Evolutionary conservation across 1,140 invertebrate genomes (phyloP), one percentile per base, ranked within the genome.

Genomic region (Drosophila teissieri): DNA sequence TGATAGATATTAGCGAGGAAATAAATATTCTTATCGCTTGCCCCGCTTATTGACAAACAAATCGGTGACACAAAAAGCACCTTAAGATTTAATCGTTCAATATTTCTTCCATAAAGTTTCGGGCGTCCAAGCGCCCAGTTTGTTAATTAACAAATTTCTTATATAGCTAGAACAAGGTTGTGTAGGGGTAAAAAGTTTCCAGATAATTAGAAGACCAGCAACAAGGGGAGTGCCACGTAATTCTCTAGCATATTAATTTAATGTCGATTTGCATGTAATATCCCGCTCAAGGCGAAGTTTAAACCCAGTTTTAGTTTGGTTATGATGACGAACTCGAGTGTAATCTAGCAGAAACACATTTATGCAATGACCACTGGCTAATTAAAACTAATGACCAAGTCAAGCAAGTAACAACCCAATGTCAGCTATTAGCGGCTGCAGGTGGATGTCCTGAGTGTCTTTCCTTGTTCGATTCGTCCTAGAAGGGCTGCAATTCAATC

Each of bases 231-330:
- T 62, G 15, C 56, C 19, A 61, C 53, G 83, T 72, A 88, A 86
- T 83, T 86, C 82, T 79, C 83, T 63, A 82, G 75, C 83, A 88
- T 86, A 88, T 88, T 86, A 86, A 86, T 88, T 82, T 83, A 62
- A 86, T 86, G 83, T 83, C 83, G 78, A 86, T 86, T 86, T 88
- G 83, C 84, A 86, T 86, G 83, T 79, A 79, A 88, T 88, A 83
- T 76, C 37, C 54, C 31, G 62, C 75, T 79, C 75, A 88, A 88
- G 83, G 83, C 79, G 52, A 88, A 62, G n/a, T 57, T 68, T 85
- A 73, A 73, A 65, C 40, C 40, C 7, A 68, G 65, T 56, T 70
- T 55, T 44, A 63, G 52, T 64, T 78, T 10, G 40, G 34, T 72
- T 70, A 79, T 72, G 70, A 67, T 49, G 64, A 57, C 46, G 15